Conservation (phyloP, 2,797 vertebrate genomes). For the Clarias fuscus region DNA sequence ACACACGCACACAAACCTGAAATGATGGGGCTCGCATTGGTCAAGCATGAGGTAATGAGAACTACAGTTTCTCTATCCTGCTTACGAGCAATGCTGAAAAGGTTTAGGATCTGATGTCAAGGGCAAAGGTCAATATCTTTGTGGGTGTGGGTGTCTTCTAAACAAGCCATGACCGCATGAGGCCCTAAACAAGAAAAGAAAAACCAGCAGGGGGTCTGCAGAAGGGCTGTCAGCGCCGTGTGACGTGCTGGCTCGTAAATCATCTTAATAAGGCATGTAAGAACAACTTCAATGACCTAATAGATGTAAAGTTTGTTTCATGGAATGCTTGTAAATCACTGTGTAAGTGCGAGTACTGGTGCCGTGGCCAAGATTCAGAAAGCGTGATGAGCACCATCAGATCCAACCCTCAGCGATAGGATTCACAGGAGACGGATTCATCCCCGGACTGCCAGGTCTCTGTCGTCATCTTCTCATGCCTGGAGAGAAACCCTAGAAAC, state of each 20-base stretch:
- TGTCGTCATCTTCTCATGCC: slow-evolving; percentile 56
- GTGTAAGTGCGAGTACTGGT: slow-evolving; percentile 49
- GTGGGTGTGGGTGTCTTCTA: slow-evolving; percentile 64
- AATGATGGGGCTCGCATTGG: slow-evolving; percentile 67
- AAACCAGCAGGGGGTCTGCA: slow-evolving; percentile 38
- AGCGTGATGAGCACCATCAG: slow-evolving; percentile 30
- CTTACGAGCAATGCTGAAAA: slow-evolving; percentile 62
- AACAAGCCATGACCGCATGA: slow-evolving; percentile 59
- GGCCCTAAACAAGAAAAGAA: slow-evolving; percentile 52
- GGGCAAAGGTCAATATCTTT: slow-evolving; percentile 66
- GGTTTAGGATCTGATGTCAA: slow-evolving; percentile 62
- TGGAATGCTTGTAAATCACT: slow-evolving; percentile 41
- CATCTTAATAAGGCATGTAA: slow-evolving; percentile 62
- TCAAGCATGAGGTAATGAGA: slow-evolving; percentile 77
- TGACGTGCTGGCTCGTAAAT: slow-evolving; percentile 56
- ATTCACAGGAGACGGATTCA: neutral
- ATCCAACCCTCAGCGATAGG: neutral
- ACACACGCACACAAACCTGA: slow-evolving; percentile 33
- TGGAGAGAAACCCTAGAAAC: slow-evolving; percentile 52
- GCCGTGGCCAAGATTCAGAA: slow-evolving; percentile 37
- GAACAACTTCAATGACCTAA: slow-evolving; percentile 61
- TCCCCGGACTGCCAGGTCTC: slow-evolving; percentile 44
- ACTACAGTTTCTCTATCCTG: slow-evolving; percentile 54
- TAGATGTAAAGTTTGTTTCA: slow-evolving; percentile 58
- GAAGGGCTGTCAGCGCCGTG: slow-evolving; percentile 55